Percentiles rank a stretch among this genome's conserved stretches.
Evolutionary conservation across 2,888 invertebrate species (phyloP).

Genomic region (Colostygia pectinataria): DNA sequence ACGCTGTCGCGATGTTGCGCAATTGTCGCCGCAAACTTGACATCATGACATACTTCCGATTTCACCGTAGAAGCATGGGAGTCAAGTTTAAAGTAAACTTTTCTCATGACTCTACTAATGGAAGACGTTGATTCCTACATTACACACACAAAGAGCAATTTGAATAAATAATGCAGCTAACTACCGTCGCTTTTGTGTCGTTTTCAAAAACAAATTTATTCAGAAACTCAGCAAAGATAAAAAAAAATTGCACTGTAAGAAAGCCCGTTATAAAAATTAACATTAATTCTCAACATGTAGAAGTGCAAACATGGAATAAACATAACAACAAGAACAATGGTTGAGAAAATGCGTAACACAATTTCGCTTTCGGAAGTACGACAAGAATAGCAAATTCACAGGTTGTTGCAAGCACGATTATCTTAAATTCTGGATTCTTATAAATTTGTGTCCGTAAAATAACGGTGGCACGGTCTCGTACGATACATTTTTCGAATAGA

Average conservation of each 20-base stretch:
- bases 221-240: neutral
- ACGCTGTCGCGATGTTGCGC: constrained; percentile 48
- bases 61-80: constrained; percentile 26
- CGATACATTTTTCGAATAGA: no score
- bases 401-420: constrained; percentile 21
- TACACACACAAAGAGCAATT: constrained; percentile 1
- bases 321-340: constrained; percentile 20
- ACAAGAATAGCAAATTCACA: constrained; percentile 24
- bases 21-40: constrained; percentile 63
- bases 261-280: neutral
- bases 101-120: constrained; percentile 20
- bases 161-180: constrained; percentile 1
- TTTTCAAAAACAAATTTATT: neutral
- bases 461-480: neutral
- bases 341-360: constrained; percentile 20
- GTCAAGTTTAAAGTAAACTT: constrained; percentile 33
- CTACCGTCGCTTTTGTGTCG: neutral
- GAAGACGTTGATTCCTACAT: neutral
- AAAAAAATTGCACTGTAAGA: neutral
- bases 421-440: constrained; percentile 3
- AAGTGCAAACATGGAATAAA: constrained; percentile 2
- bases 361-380: constrained; percentile 23
- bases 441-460: neutral
- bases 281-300: neutral
- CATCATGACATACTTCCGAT: constrained; percentile 47